Evolutionary conservation across 2,797 vertebrate species (phyloP), one percentile per base, ranked within the genome.

Genomic region (Rhabdomys pumilio): DNA sequence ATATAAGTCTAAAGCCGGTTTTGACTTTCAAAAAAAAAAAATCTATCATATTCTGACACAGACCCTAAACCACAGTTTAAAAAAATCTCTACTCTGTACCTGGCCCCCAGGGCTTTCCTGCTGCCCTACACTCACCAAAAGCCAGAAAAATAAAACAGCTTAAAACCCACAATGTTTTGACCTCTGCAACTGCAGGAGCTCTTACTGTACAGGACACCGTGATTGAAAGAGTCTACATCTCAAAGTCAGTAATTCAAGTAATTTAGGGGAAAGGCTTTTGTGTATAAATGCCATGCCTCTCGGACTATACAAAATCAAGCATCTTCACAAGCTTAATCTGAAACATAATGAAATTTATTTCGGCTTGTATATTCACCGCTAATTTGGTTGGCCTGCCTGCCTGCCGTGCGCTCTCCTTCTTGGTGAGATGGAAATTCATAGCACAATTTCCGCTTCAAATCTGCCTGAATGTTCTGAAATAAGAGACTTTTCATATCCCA

Each of bases 401-500:
- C 80, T 82, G 91, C 44, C 20, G 79, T n/a, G 47, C 4, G 38
- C 26, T 14, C 79, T 96, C 75, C 7, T 75, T 83, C 72, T 34
- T 65, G 61, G 80, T 76, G 53, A 95, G 89, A 93, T 41, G 86
- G 89, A 97, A 97, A 95, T 95, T 93, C 96, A 93, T 41, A 20
- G 63, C 50, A 57, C 77, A 95, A 94, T 96, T 96, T 96, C 96
- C 77, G 63, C 55, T 34, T 83, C 61, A 97, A 97, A 97, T 95
- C 89, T 88, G 29, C 63, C 96, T 94, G 81, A 96, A 92, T 95
- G 75, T 95, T 95, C 38, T 55, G 90, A 97, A 98, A 97, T 95
- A 93, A 93, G 94, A 97, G 94, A 93, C 76, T 93, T 97, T 97
- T 96, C 95, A 95, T 82, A 73, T 96, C 57, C 80, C 80, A 94